Conservation (phyloP, 2,113 vertebrate genomes). For the Elachura formosa region DNA sequence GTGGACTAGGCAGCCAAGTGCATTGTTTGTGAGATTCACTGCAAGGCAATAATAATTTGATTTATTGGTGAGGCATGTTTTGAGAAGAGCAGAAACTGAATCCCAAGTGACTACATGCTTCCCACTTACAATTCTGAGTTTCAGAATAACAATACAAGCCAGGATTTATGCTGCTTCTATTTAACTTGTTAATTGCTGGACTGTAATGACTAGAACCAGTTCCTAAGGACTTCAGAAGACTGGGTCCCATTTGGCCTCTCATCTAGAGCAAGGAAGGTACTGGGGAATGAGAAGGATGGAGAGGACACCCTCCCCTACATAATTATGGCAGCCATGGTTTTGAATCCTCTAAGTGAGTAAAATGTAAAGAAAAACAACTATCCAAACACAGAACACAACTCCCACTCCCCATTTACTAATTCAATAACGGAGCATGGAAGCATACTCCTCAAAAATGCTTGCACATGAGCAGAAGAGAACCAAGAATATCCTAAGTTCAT, state of each 20-base stretch:
- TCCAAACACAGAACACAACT: neutral
- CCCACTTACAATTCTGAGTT: neutral
- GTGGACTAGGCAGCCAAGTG: conserved; percentile 18
- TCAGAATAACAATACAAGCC: neutral
- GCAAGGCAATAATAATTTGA: conserved; percentile 52
- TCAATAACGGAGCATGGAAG: neutral
- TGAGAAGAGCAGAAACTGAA: neutral
- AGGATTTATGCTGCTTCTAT: neutral
- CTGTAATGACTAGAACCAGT: neutral
- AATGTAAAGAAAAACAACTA: neutral
- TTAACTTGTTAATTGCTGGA: neutral
- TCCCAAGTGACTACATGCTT: neutral
- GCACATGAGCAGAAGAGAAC: neutral
- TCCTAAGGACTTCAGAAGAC: neutral
- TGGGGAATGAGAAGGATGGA: neutral
- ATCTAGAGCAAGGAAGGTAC: neutral
- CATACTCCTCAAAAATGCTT: neutral
- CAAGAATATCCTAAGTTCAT: neutral
- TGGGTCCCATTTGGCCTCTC: neutral
- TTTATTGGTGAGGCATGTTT: conserved; percentile 39
- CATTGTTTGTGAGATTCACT: conserved; percentile 44
- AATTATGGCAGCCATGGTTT: neutral
- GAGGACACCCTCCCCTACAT: neutral
- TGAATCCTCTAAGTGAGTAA: neutral
- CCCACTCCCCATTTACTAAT: neutral